A percentile compares a stretch with the other conserved stretches of the same genome.
phyloP scores from a whole-genome alignment of 2,113 vertebrate genomes.

The Protobothrops mucrosquamatus region DNA sequence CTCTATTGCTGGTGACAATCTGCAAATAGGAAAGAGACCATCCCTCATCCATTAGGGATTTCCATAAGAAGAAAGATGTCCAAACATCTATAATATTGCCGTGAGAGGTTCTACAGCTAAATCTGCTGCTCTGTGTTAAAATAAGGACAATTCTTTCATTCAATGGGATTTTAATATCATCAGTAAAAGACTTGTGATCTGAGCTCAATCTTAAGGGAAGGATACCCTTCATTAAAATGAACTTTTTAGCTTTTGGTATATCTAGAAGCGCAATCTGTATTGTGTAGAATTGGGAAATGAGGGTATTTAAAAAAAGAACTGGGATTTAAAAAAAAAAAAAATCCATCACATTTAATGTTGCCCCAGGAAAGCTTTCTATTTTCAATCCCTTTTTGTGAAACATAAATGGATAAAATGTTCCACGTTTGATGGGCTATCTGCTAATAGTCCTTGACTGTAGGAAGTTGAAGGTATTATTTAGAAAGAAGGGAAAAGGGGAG shows the following conservation, averaged over 20 bases:
- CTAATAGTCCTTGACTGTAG: conserved; percentile 36
- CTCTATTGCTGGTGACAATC: no score
- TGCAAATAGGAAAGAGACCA: no score
- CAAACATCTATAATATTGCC: not conserved
- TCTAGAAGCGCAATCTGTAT: not conserved
- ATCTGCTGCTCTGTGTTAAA: not conserved
- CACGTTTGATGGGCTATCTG: conserved; percentile 43
- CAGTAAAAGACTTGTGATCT: not conserved
- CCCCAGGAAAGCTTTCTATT: not conserved
- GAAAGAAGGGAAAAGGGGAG: not conserved
- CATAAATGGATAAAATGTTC: conserved; percentile 44
- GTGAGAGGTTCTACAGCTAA: not conserved
- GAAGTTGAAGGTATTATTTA: conserved; percentile 27
- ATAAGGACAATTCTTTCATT: not conserved
- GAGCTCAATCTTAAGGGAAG: not conserved
- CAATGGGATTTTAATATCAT: not conserved
- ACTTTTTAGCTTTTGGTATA: not conserved
- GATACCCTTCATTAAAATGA: accelerated
- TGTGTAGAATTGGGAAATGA: not conserved
- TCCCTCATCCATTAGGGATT: no score
- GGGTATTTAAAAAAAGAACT: accelerated
- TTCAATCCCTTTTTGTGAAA: not conserved
- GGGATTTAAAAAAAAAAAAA: accelerated
- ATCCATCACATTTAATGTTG: not conserved
- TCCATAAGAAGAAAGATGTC: no score